Evolutionary conservation across 1,140 invertebrate genomes (phyloP), one percentile per base, ranked within the genome.

Genomic region (Hycleus cichorii): DNA sequence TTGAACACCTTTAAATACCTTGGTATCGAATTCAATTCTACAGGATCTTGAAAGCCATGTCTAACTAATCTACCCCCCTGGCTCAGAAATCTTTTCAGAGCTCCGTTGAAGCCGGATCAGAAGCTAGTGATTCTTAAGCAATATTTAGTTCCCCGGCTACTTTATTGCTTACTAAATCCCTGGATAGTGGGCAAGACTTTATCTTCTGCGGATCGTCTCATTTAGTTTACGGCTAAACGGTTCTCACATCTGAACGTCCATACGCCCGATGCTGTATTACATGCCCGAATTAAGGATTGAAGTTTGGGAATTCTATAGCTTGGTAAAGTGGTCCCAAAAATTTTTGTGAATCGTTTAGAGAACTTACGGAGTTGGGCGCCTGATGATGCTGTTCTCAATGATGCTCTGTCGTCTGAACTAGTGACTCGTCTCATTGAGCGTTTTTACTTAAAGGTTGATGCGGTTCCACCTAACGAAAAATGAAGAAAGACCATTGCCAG

Each of bases 171-270:
- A 2, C 44, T 39, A 9, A 39, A 24, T 3, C 43, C 42, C 3
- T 10, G 10, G 3, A 32, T 52, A 7, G 39, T 32, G 3, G 49
- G 7, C 2, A 46, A 39, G 12, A n/a, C 42, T 3, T 43, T 57
- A 9, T 50, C 24, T 4, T 38, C 49, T 4, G 9, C 38, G 4
- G 58, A 64, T 12, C 6, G 24, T 8, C 3, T 24, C 3, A 39
- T 58, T 12, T 58, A 70, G 24, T 11, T n/a, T 1, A 49, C 53
- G 0, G 65, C 72, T 0, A 52, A 71, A 48, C 53, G 60, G 24
- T 73, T 70, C 71, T 47, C 75, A 2, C n/a, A 60, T 8, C 51
- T 76, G 0, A 74, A 74, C 0, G 48, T 64, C 4, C 74, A 77
- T 54, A 54, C 62, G 0, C 64, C 72, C 0, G 69, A 57, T 0